phyloP scores from a whole-genome alignment of 1,140 invertebrate species.

The Polyergus mexicanus region DNA sequence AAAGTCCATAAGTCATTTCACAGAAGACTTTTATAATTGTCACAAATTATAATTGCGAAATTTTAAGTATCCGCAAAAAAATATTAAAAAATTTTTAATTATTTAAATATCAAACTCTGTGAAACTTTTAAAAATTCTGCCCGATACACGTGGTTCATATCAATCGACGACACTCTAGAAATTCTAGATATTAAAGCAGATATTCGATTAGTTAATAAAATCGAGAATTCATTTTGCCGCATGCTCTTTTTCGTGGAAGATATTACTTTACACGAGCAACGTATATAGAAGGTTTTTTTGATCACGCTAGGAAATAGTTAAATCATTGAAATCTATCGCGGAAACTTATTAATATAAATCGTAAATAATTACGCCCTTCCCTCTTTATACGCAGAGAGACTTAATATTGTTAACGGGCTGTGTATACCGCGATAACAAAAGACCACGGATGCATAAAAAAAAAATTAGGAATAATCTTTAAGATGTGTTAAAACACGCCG shows the following conservation, averaged over 20 bases:
- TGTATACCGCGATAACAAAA: constrained; percentile 52
- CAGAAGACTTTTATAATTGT: not conserved
- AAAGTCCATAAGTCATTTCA: not conserved
- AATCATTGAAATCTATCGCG: constrained; percentile 63
- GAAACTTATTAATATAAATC: constrained; percentile 64
- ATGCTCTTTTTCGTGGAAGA: constrained; percentile 1
- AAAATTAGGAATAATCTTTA: constrained; percentile 61
- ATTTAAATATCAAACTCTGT: not conserved
- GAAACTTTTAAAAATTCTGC: not conserved
- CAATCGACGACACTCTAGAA: not conserved
- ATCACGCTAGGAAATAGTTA: constrained; percentile 38
- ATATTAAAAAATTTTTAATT: not conserved
- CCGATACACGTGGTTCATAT: not conserved
- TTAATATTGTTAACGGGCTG: constrained; percentile 65
- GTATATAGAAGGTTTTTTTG: not conserved
- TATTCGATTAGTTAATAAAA: constrained; percentile 17
- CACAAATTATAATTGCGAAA: not conserved
- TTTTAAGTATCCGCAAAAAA: not conserved
- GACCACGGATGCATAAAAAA: constrained; percentile 15
- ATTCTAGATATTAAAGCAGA: not conserved
- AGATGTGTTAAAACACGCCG: not conserved
- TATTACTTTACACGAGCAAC: constrained; percentile 2
- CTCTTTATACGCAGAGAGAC: constrained; percentile 57
- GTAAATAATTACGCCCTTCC: constrained; percentile 64
- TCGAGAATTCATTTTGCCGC: constrained; percentile 11